Base-by-base conservation (phyloP, 2,888 invertebrate species). In the Zhuqinia jingwanae region DNA sequence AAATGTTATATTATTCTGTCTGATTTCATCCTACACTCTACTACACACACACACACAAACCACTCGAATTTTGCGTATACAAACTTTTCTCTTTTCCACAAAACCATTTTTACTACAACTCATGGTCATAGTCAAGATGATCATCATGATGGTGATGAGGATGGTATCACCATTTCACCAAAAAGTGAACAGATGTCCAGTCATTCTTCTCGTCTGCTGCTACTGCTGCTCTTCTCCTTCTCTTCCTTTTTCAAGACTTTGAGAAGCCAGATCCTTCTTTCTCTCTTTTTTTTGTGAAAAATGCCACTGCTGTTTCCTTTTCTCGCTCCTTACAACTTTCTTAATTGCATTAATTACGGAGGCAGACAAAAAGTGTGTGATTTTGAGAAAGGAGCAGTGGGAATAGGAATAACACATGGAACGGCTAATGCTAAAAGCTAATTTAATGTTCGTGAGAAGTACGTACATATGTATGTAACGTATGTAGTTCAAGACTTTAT, bases 271-370 rank as follows among this genome's bases (percentile, higher is more conserved):
- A n/a, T n/a, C n/a, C n/a, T n/a, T n/a, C n/a, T n/a, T n/a, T n/a
- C n/a, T 50, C 50, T 8, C 13, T n/a, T 50, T n/a, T 50, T 27
- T 27, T 30, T 17, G 27, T 25, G 25, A 13, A 53, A 27, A n/a
- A n/a, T n/a, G n/a, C n/a, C 8, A 30, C 25, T 20, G 20, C n/a
- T 30, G 53, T 25, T 50, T 58, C 58, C 58, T 1, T 20, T 58
- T 10, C 15, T 77, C n/a, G 25, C 20, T 42, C 20, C 22, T 36
- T 58, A 58, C 42, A 77, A 77, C 76, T 77, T 77, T 50, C 76
- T 77, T 77, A 77, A 77, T 77, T 77, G 58, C 58, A 77, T 77
- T 58, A 77, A 77, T 77, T 77, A 77, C 58, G 15, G 42, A 56
- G 53, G 53, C 50, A 50, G 56, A 11, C 25, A 47, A 30, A 76